These are phyloP conservation scores for Strigamia maritima DNA, from an alignment of 2,888 invertebrate genomes.

Conservation along the genomic window DNA sequence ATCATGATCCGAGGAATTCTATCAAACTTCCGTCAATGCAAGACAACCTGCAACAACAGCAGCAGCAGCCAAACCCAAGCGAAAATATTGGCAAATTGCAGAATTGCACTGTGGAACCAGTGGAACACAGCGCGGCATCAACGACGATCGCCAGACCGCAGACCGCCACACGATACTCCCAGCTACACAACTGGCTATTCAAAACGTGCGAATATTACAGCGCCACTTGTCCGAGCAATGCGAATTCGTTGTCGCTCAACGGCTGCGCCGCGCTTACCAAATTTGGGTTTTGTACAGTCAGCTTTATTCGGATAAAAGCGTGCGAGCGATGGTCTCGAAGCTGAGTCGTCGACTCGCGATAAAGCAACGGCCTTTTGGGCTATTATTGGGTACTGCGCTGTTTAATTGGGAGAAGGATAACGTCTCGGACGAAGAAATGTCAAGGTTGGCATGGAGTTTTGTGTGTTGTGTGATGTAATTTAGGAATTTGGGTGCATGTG, in stretches of 20 bases:
- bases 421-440: constrained; percentile 40
- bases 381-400: constrained; percentile 39
- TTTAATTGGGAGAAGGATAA: constrained; percentile 42
- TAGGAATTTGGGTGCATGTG: too few relatives aligned
- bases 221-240: constrained; percentile 39
- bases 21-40: background rate
- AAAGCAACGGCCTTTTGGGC: constrained; percentile 33
- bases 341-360: constrained; percentile 33
- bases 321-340: constrained; percentile 37
- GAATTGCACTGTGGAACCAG: background rate
- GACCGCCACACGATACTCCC: too few relatives aligned
- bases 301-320: constrained; percentile 36
- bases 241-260: constrained; percentile 41
- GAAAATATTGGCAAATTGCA: background rate
- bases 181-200: background rate
- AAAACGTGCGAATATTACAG: constrained; percentile 7
- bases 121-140: background rate
- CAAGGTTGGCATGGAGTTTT: background rate
- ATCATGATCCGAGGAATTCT: background rate
- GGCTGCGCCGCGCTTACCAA: constrained; percentile 39
- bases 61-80: background rate
- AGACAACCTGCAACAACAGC: background rate
- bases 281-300: constrained; percentile 38
- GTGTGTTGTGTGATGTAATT: background rate
- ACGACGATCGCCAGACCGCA: too few relatives aligned